phyloP scores from a whole-genome alignment of 1,140 invertebrate species.

The Neodiprion virginianus region DNA sequence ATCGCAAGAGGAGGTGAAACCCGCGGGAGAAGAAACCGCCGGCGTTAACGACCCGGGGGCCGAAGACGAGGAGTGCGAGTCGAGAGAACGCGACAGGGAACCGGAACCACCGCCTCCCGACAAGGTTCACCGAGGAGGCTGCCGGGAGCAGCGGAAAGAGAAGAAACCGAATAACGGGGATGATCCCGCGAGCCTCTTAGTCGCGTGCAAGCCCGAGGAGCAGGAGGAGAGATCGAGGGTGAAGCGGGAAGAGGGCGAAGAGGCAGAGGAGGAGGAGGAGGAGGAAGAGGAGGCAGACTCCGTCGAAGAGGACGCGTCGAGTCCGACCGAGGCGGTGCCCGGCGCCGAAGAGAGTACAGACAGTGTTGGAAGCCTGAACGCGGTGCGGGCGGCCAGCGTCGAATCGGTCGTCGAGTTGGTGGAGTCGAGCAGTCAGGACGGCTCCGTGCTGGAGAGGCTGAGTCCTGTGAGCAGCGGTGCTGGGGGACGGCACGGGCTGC shows the following conservation, averaged over 20 bases:
- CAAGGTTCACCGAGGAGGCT: slow-evolving; percentile 39
- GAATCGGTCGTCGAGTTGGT: slow-evolving; percentile 38
- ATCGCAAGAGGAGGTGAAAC: neutral
- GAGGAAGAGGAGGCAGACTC: slow-evolving; percentile 27
- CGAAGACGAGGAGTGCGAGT: slow-evolving; percentile 51
- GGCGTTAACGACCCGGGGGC: slow-evolving; percentile 24
- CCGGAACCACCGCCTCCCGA: slow-evolving; percentile 53
- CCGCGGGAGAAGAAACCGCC: slow-evolving; percentile 15
- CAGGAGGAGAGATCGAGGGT: neutral
- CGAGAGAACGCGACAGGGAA: slow-evolving; percentile 55
- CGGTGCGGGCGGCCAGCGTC: slow-evolving; percentile 20
- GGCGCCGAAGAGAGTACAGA: slow-evolving; percentile 14
- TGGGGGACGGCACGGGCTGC: slow-evolving; percentile 50
- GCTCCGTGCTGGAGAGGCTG: slow-evolving; percentile 60
- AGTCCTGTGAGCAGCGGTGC: slow-evolving; percentile 51
- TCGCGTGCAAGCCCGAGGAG: neutral
- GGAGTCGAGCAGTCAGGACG: slow-evolving; percentile 50
- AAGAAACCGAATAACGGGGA: slow-evolving; percentile 12
- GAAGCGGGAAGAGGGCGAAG: too few species aligned
- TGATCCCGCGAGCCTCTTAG: neutral
- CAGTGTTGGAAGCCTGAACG: slow-evolving; percentile 2
- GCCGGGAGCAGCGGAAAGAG: slow-evolving; percentile 20
- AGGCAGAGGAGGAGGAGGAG: neutral
- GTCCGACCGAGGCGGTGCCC: slow-evolving; percentile 30
- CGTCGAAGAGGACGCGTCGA: neutral